Evolutionary conservation across 1,140 invertebrate genomes (phyloP), one percentile per base, ranked within the genome.

Genomic region (Drosophila teissieri): DNA sequence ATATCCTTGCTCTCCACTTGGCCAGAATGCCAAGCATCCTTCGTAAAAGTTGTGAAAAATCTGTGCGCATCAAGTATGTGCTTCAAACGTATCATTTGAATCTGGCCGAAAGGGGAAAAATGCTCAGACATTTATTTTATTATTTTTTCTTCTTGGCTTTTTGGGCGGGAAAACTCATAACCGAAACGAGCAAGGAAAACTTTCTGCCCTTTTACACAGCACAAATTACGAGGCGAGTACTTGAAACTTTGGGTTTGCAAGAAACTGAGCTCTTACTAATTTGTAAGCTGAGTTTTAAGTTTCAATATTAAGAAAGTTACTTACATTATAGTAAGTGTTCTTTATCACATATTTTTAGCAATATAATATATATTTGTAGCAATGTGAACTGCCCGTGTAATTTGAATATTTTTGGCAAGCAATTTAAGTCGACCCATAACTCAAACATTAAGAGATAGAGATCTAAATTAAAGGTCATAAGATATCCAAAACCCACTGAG

Each of bases 1-100:
- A 75, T 69, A 63, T 74, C 55, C 46, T 27, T 42, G 54, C 40
- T 54, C 62, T 73, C 58, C 12, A 60, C 51, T 55, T 76, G 65
- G 37, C 70, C 56, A 52, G 70, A 68, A 54, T 46, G 57, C 54
- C 70, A 57, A 69, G 60, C 73, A 78, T 78, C 52, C 54, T 73
- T 34, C 45, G 73, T 37, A 52, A 64, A 82, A 88, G 75, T 88
- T 86, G 58, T 76, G 54, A 68, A 61, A 63, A 62, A 82, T 82
- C 76, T 53, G 57, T 68, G 45, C 61, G 63, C 61, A 65, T 51
- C 63, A 84, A 61, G 68, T 56, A 85, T 68, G 53, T 68, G 53
- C 73, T 55, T 75, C 77, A 67, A 76, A 79, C 70, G 72, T 78
- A 88, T 70, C 67, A 75, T 82, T 81, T 70, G 78, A 80, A 77